phyloP scores from a whole-genome alignment of 2,888 invertebrate species.

The Allophyes oxyacanthae region DNA sequence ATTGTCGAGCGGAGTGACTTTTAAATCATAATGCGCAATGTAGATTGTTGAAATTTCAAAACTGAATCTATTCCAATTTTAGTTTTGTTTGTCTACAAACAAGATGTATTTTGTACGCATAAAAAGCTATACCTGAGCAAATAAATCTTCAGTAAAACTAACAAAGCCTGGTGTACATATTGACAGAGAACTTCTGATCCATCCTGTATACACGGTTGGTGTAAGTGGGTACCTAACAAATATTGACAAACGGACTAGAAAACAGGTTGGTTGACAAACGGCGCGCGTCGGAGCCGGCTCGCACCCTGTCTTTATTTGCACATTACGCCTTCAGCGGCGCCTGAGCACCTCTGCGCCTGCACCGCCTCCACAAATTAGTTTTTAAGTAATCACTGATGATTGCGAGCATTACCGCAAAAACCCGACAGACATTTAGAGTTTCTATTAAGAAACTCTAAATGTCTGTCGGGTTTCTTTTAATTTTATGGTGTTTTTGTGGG shows the following conservation, averaged over 20 bases:
- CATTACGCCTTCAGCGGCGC: conserved; percentile 69
- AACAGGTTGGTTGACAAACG: conserved; percentile 56
- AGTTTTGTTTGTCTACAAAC: too few relatives aligned
- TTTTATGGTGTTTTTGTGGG: conserved; percentile 32
- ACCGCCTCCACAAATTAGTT: conserved; percentile 63
- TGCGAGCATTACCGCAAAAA: conserved; percentile 59
- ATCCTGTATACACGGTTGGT: conserved; percentile 45
- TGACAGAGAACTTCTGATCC: conserved; percentile 27
- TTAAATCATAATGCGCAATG: too few relatives aligned
- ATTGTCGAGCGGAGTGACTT: too few relatives aligned
- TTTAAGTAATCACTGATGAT: conserved; percentile 66
- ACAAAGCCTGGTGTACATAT: conserved; percentile 14
- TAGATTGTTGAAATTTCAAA: too few relatives aligned
- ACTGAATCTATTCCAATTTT: too few relatives aligned
- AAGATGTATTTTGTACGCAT: too few relatives aligned
- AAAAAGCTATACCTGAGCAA: neutral
- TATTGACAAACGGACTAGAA: conserved; percentile 53
- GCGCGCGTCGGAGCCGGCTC: conserved; percentile 43
- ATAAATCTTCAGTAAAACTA: conserved; percentile 1
- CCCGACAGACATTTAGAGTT: conserved; percentile 38
- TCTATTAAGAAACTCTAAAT: conserved; percentile 36
- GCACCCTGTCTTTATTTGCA: conserved; percentile 78
- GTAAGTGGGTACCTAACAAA: conserved; percentile 43
- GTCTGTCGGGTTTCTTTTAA: too few relatives aligned
- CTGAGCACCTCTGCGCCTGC: conserved; percentile 45